Evolutionary conservation across 2,888 invertebrate genomes (phyloP).

Genomic region (Pachymerium ferrugineum): DNA sequence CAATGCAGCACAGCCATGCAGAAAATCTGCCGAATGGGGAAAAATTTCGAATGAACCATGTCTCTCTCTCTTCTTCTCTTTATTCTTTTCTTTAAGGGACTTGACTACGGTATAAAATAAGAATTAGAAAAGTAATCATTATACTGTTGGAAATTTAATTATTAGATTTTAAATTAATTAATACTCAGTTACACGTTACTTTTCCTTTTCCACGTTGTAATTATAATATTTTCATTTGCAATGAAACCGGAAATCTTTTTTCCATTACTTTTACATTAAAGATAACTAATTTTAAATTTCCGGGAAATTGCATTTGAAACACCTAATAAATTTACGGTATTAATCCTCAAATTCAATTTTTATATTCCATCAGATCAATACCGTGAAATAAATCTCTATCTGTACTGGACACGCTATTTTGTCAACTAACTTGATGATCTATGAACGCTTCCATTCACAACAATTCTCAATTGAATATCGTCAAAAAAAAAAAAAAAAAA

Average conservation of each 20-base stretch:
- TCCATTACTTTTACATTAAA: no score
- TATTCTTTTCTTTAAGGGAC: background rate
- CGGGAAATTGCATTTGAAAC: no score
- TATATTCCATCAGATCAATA: no score
- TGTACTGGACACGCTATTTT: background rate
- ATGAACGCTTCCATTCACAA: constrained; percentile 2
- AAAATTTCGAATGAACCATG: constrained; percentile 24
- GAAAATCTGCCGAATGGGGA: constrained; percentile 27
- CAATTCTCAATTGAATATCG: constrained; percentile 5
- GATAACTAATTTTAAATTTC: no score
- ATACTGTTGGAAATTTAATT: no score
- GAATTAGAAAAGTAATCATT: background rate
- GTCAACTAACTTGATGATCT: background rate
- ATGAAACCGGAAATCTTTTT: no score
- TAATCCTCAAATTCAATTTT: no score
- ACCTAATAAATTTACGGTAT: no score
- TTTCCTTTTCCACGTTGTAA: no score
- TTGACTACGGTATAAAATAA: background rate
- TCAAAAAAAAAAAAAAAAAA: background rate
- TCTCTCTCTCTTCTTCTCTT: background rate
- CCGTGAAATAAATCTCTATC: background rate
- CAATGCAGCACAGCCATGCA: constrained; percentile 24
- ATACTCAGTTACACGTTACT: no score
- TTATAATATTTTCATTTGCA: no score
- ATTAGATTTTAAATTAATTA: no score